Percentiles rank a stretch among this genome's conserved stretches.
Conservation (phyloP, 2,113 vertebrate species). For the Ophthalmolycus amberensis region DNA sequence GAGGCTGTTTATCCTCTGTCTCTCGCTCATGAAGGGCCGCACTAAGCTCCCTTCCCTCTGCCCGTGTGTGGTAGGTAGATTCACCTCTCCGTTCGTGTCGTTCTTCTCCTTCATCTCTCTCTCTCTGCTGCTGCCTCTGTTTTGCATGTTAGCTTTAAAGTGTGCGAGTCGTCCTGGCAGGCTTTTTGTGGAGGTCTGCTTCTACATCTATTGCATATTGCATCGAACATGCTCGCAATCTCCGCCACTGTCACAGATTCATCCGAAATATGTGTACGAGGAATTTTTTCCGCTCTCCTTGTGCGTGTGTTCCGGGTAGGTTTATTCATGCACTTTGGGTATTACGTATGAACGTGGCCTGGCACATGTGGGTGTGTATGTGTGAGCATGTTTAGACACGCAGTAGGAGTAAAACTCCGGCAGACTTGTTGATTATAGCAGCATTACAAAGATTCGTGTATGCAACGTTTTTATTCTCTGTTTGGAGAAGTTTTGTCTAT, state of each 20-base stretch:
- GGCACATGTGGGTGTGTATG: slow-evolving; percentile 72
- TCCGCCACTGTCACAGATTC: slow-evolving; percentile 49
- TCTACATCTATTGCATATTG: slow-evolving; percentile 61
- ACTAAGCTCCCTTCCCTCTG: slow-evolving; percentile 87
- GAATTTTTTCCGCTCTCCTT: slow-evolving; percentile 15
- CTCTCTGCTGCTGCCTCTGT: slow-evolving; percentile 71
- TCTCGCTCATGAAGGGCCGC: slow-evolving; percentile 88
- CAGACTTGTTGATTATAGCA: slow-evolving; percentile 79
- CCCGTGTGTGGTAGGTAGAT: slow-evolving; percentile 87
- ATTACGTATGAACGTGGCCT: slow-evolving; percentile 67
- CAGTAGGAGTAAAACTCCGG: slow-evolving; percentile 59
- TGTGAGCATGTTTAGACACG: slow-evolving; percentile 53
- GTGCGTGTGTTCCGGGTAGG: slow-evolving; percentile 38
- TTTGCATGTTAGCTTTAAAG: slow-evolving; percentile 77
- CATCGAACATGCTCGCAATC: slow-evolving; percentile 53
- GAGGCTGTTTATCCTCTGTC: slow-evolving; percentile 82
- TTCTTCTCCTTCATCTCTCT: slow-evolving; percentile 56
- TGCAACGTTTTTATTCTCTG: not conserved
- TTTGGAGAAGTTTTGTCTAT: not conserved
- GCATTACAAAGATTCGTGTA: slow-evolving; percentile 26
- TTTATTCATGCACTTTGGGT: slow-evolving; percentile 54
- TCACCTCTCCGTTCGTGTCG: slow-evolving; percentile 67
- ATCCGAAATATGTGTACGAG: slow-evolving; percentile 39
- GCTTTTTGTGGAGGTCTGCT: slow-evolving; percentile 49
- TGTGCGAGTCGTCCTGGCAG: slow-evolving; percentile 63